These are phyloP conservation scores for Minunthozetes semirufus DNA, from an alignment of 2,888 invertebrate species.

Conservation along the genomic window DNA sequence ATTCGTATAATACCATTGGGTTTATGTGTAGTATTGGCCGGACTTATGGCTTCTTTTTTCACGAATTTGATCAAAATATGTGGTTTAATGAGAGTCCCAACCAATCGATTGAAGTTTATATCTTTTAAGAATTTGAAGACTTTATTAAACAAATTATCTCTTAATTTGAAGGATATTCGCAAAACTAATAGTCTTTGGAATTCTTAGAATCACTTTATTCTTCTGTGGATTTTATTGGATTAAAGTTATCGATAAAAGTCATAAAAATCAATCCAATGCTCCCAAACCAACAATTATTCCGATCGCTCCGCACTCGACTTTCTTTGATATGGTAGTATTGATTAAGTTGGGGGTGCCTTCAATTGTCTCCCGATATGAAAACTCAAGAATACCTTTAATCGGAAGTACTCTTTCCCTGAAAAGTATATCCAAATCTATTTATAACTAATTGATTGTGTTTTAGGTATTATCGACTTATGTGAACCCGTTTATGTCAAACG, in stretches of 20 bases:
- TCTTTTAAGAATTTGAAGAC: background rate
- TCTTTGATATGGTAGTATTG: conserved; percentile 79
- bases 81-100: background rate
- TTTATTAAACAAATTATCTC: background rate
- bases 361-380: conserved; percentile 81
- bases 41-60: background rate
- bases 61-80: background rate
- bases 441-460: background rate
- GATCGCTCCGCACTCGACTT: conserved; percentile 83
- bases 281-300: conserved; percentile 67
- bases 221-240: conserved; percentile 33
- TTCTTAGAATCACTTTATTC: conserved; percentile 15
- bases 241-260: conserved; percentile 11
- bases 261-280: background rate
- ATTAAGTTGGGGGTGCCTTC: conserved; percentile 75
- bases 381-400: conserved; percentile 71
- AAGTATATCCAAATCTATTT: background rate
- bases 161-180: background rate
- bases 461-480: conserved; percentile 82
- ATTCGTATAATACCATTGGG: background rate
- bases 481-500: conserved; percentile 91
- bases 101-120: background rate
- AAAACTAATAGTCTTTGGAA: background rate
- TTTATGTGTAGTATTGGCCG: background rate
- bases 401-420: conserved; percentile 62